These are phyloP conservation scores for Corydoras sp. DNA, from an alignment of 2,113 vertebrate genomes.

Conservation along the genomic window DNA sequence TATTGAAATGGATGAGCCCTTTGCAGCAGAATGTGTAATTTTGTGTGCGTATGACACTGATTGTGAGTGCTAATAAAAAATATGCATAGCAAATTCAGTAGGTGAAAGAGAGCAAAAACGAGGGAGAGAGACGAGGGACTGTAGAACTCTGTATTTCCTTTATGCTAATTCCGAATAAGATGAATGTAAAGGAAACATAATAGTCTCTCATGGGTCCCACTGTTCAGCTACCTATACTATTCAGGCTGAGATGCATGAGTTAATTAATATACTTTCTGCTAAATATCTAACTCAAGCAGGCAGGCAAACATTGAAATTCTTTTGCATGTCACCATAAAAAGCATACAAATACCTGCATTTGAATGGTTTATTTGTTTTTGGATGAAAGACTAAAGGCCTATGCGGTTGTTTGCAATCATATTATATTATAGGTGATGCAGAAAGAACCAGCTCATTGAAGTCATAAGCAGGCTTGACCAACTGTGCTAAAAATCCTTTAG, in stretches of 20 bases:
- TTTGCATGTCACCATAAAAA: too few relatives aligned
- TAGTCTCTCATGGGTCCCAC: slow-evolving; percentile 31
- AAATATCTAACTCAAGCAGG: too few relatives aligned
- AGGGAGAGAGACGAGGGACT: slow-evolving; percentile 3
- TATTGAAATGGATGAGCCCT: slow-evolving; percentile 14
- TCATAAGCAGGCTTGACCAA: too few relatives aligned
- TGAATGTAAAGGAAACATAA: slow-evolving; percentile 37
- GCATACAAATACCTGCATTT: too few relatives aligned
- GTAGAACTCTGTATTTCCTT: slow-evolving; percentile 16
- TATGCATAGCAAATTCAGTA: background rate
- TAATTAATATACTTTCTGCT: background rate
- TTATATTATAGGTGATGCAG: too few relatives aligned
- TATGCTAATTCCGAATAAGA: slow-evolving; percentile 39
- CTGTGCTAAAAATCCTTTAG: too few relatives aligned
- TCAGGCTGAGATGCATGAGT: background rate
- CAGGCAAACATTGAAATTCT: too few relatives aligned
- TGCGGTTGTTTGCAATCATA: too few relatives aligned
- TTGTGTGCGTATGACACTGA: background rate
- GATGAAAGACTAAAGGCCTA: too few relatives aligned
- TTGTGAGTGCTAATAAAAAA: background rate
- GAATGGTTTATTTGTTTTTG: too few relatives aligned
- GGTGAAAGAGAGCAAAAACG: background rate
- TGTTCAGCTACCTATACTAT: slow-evolving; percentile 12
- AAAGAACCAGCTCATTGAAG: too few relatives aligned
- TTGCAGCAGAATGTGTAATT: too few relatives aligned